Conservation (phyloP, 2,113 vertebrate genomes). For the Anoplopoma fimbria region DNA sequence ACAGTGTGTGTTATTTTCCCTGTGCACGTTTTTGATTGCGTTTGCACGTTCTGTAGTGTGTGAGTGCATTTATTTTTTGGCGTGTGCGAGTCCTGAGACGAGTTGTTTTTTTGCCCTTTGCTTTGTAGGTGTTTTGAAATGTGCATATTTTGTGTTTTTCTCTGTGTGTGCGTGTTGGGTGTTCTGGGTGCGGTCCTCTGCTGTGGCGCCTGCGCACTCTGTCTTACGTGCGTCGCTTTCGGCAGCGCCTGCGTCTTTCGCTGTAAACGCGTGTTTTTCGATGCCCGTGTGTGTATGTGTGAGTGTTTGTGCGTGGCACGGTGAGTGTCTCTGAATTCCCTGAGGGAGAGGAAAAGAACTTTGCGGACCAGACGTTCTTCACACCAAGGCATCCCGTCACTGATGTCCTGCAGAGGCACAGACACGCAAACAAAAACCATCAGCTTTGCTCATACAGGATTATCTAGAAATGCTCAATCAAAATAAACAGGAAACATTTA, state of each 20-base stretch:
- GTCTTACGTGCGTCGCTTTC: background rate
- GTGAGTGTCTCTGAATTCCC: slow-evolving; percentile 70
- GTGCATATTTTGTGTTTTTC: slow-evolving; percentile 19
- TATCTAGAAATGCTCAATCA: background rate
- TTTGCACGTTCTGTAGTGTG: background rate
- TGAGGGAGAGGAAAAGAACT: slow-evolving; percentile 75
- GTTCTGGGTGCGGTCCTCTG: slow-evolving; percentile 9
- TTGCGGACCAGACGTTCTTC: slow-evolving; percentile 76
- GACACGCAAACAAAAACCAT: background rate
- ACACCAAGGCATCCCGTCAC: slow-evolving; percentile 73
- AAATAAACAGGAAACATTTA: background rate
- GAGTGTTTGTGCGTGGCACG: slow-evolving; percentile 43
- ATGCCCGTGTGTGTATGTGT: slow-evolving; percentile 19
- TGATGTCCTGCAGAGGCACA: slow-evolving; percentile 62
- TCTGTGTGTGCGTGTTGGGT: background rate
- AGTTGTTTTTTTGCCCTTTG: slow-evolving; percentile 31
- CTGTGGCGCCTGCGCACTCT: background rate
- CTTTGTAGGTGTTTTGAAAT: slow-evolving; percentile 34
- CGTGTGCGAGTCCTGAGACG: slow-evolving; percentile 30
- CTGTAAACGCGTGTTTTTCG: slow-evolving; percentile 1
- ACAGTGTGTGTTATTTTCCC: background rate
- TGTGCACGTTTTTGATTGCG: slow-evolving; percentile 23
- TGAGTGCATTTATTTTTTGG: slow-evolving; percentile 30
- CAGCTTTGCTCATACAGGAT: background rate
- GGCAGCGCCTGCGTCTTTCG: slow-evolving; percentile 1